phyloP scores from a whole-genome alignment of 2,797 vertebrate genomes.

The Argya squamiceps region DNA sequence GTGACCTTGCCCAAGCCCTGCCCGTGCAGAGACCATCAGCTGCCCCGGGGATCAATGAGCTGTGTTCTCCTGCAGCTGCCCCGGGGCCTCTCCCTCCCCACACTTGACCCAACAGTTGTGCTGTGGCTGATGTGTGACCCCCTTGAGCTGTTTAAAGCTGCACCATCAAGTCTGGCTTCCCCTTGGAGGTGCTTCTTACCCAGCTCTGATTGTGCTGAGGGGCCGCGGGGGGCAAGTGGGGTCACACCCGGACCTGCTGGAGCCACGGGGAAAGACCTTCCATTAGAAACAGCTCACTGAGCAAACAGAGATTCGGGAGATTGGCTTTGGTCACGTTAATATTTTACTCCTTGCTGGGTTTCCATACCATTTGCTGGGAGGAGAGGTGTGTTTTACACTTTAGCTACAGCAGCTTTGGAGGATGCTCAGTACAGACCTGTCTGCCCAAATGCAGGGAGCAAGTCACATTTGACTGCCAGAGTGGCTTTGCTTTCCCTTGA shows the following conservation, averaged over 20 bases:
- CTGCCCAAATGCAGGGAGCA: neutral
- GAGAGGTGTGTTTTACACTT: constrained; percentile 24
- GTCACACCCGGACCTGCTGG: neutral
- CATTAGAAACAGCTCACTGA: constrained; percentile 47
- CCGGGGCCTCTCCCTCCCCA: constrained; percentile 36
- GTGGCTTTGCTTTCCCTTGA: neutral
- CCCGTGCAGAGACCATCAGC: constrained; percentile 44
- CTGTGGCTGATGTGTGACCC: neutral
- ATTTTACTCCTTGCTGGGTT: constrained; percentile 69
- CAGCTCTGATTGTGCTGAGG: neutral
- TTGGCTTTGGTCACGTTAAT: constrained; percentile 73
- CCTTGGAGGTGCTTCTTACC: constrained; percentile 5
- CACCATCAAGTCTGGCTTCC: neutral
- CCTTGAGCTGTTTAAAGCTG: neutral
- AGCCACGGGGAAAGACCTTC: neutral
- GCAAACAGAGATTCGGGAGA: constrained; percentile 45
- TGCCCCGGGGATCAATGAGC: constrained; percentile 63
- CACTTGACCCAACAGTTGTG: constrained; percentile 68
- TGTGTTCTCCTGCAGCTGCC: constrained; percentile 73
- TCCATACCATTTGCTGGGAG: neutral
- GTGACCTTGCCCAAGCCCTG: neutral
- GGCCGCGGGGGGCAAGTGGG: neutral
- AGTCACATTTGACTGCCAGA: neutral
- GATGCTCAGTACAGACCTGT: neutral
- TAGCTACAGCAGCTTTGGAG: neutral